Evolutionary conservation across 2,888 invertebrate genomes (phyloP).

Genomic region (Catotricha subobsoleta): DNA sequence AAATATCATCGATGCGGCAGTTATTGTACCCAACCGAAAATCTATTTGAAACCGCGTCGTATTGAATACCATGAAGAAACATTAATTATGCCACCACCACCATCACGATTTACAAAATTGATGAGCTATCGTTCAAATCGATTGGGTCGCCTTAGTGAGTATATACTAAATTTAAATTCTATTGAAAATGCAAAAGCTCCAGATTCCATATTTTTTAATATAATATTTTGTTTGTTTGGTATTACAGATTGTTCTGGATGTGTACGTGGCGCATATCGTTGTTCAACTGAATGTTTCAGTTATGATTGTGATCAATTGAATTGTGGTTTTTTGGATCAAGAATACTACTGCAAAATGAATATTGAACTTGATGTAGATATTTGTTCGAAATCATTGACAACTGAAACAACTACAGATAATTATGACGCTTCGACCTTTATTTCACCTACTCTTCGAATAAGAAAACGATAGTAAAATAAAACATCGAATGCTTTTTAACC

Average conservation of each 20-base stretch:
- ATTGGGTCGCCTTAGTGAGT: background rate
- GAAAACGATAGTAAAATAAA: too few relatives aligned
- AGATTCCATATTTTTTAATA: background rate
- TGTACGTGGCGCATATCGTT: background rate
- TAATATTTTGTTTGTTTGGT: background rate
- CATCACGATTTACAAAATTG: background rate
- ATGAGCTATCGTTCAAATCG: background rate
- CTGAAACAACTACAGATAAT: too few relatives aligned
- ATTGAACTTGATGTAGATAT: too few relatives aligned
- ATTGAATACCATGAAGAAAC: background rate
- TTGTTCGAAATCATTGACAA: too few relatives aligned
- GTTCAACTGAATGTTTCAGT: constrained; percentile 1
- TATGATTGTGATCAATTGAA: background rate
- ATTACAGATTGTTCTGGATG: constrained; percentile 4
- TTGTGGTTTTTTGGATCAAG: background rate
- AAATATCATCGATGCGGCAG: constrained; percentile 17
- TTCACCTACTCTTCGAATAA: too few relatives aligned
- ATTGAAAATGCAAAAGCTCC: too few relatives aligned
- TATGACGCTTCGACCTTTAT: too few relatives aligned
- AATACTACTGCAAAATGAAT: background rate
- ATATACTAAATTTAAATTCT: background rate
- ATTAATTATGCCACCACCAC: constrained; percentile 8
- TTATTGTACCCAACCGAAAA: constrained; percentile 16
- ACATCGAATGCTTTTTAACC: too few relatives aligned
- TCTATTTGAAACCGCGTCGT: constrained; percentile 16